Evolutionary conservation across 2,888 invertebrate genomes (phyloP).

Genomic region (Lissocephala sabroskyi): DNA sequence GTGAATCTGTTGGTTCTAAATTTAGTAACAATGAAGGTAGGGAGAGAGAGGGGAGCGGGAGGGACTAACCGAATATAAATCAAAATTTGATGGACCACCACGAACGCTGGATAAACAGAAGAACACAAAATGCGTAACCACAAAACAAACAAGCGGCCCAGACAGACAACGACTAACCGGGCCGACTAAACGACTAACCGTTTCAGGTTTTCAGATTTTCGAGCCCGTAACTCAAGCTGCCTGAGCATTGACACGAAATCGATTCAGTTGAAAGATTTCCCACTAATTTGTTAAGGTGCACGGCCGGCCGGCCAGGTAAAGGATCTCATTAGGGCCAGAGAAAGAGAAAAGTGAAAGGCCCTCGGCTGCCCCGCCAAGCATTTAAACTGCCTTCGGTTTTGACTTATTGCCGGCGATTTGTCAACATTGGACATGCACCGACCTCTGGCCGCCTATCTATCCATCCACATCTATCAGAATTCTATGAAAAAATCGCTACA

Average conservation of each 20-base stretch:
- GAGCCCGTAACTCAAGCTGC: slow-evolving; percentile 53
- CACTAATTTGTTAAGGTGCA: slow-evolving; percentile 38
- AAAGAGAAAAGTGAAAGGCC: slow-evolving; percentile 53
- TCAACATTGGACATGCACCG: slow-evolving; percentile 69
- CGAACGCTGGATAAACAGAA: slow-evolving; percentile 46
- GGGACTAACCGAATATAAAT: slow-evolving; percentile 43
- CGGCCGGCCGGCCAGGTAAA: slow-evolving; percentile 44
- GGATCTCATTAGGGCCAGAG: slow-evolving; percentile 47
- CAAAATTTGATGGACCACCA: slow-evolving; percentile 50
- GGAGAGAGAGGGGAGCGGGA: slow-evolving; percentile 20
- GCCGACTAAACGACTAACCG: too few relatives aligned
- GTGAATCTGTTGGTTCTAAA: slow-evolving; percentile 51
- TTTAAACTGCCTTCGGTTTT: too few relatives aligned
- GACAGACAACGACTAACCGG: background rate
- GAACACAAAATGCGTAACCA: slow-evolving; percentile 3
- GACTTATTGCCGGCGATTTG: slow-evolving; percentile 70
- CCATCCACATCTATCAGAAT: slow-evolving; percentile 34
- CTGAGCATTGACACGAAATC: slow-evolving; percentile 53
- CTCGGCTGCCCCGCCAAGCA: slow-evolving; percentile 7
- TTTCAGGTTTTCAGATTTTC: too few relatives aligned
- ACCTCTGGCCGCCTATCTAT: background rate
- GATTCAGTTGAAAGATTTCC: slow-evolving; percentile 44
- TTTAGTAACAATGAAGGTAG: too few relatives aligned
- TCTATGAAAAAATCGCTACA: slow-evolving; percentile 37
- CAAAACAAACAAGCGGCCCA: slow-evolving; percentile 3